phyloP scores from a whole-genome alignment of 2,113 vertebrate genomes.

The Delphinapterus leucas region DNA sequence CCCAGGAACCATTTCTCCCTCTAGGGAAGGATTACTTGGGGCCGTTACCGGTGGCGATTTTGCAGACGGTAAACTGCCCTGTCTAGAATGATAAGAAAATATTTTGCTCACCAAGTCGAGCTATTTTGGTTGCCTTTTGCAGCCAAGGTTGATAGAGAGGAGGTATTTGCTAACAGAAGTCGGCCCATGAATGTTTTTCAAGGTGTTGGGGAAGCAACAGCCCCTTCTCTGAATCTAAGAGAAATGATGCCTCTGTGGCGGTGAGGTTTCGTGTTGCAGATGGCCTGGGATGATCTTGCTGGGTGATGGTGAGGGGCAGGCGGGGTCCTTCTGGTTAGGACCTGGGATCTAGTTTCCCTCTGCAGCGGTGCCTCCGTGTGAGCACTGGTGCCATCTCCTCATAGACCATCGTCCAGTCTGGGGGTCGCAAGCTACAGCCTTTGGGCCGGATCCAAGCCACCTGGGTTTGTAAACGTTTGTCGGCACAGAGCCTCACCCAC shows the following conservation, averaged over 20 bases:
- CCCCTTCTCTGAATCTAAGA: background rate
- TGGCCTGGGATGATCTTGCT: background rate
- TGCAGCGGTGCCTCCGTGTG: background rate
- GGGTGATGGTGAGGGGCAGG: accelerated
- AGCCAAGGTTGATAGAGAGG: background rate
- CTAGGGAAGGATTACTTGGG: accelerated
- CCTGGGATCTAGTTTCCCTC: background rate
- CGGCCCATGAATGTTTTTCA: background rate
- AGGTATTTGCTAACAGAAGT: background rate
- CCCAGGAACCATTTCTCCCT: background rate
- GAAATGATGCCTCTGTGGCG: accelerated
- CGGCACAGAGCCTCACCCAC: background rate
- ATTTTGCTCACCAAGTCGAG: background rate
- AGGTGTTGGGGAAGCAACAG: background rate
- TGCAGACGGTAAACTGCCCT: background rate
- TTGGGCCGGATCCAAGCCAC: accelerated
- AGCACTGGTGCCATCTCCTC: no score
- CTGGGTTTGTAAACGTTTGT: background rate
- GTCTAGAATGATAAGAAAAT: background rate
- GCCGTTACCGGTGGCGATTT: accelerated
- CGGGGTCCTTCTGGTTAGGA: accelerated
- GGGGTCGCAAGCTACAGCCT: accelerated
- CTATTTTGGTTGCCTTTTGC: background rate
- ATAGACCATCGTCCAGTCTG: accelerated
- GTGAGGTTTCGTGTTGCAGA: background rate